Evolutionary conservation across 2,113 vertebrate species (phyloP).

Genomic region (Phrynocephalus versicolor): DNA sequence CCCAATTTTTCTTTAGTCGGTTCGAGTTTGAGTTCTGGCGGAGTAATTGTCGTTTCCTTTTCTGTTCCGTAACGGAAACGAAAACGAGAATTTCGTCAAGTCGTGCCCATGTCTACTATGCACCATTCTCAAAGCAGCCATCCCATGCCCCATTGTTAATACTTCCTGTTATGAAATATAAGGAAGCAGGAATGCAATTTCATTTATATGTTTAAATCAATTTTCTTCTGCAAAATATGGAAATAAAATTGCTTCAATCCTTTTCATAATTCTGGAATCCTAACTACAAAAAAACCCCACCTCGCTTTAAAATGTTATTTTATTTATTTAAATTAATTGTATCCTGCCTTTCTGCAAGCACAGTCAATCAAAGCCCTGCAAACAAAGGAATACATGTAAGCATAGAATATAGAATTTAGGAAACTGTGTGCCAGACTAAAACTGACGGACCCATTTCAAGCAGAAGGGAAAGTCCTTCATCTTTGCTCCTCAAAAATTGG

Average conservation of each 20-base stretch:
- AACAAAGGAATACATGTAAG: neutral
- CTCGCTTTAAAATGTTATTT: too few relatives aligned
- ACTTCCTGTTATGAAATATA: slow-evolving; percentile 54
- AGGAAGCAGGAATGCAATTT: slow-evolving; percentile 46
- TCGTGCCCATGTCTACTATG: too few relatives aligned
- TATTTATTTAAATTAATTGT: neutral
- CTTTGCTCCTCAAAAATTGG: neutral
- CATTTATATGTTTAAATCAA: slow-evolving; percentile 26
- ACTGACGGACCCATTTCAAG: neutral
- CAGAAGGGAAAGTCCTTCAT: neutral
- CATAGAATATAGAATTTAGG: neutral
- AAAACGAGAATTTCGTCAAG: too few relatives aligned
- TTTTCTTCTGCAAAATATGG: slow-evolving; percentile 16
- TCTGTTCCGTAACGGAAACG: too few relatives aligned
- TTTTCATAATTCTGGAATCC: neutral
- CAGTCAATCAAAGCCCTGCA: neutral
- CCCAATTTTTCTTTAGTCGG: too few relatives aligned
- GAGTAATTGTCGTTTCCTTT: too few relatives aligned
- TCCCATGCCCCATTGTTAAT: slow-evolving; percentile 36
- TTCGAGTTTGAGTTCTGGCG: too few relatives aligned
- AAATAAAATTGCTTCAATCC: neutral
- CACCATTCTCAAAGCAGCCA: neutral
- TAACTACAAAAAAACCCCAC: neutral
- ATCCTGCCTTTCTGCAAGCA: neutral
- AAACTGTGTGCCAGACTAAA: neutral